phyloP scores from a whole-genome alignment of 2,113 vertebrate genomes.

The Ciconia stormi region DNA sequence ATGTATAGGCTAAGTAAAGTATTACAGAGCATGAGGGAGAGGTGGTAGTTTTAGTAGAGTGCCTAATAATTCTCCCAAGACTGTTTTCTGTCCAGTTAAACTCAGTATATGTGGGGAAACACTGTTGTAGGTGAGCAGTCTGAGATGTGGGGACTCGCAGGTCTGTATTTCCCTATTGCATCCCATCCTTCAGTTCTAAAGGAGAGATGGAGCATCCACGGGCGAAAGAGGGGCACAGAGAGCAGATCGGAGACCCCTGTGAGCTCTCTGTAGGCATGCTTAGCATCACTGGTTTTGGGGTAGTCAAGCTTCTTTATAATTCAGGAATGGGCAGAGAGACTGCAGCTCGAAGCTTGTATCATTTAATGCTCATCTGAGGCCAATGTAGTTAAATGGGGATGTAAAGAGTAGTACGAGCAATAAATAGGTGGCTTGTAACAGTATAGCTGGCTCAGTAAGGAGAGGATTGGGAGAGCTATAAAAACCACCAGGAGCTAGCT shows the following conservation, averaged over 20 bases:
- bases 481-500: constrained; percentile 39
- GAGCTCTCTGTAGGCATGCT: not conserved
- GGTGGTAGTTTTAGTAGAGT: not conserved
- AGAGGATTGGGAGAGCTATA: constrained; percentile 52
- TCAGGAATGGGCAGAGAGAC: not conserved
- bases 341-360: not conserved
- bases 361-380: constrained; percentile 58
- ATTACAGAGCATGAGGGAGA: not conserved
- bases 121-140: not conserved
- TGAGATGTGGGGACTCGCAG: not conserved
- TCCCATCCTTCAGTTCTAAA: not conserved
- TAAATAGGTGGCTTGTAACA: constrained; percentile 68
- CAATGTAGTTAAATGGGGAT: constrained; percentile 46
- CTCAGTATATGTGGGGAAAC: not conserved
- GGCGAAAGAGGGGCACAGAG: not conserved
- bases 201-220: not conserved
- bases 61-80: not conserved
- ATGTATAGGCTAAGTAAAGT: not conserved
- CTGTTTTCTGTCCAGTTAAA: not conserved
- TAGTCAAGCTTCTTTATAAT: not conserved
- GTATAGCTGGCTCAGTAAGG: constrained; percentile 24
- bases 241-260: not conserved
- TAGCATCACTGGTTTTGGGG: not conserved
- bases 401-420: constrained; percentile 45
- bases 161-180: not conserved